phyloP scores from a whole-genome alignment of 2,113 vertebrate genomes.

The Grallaria varia region DNA sequence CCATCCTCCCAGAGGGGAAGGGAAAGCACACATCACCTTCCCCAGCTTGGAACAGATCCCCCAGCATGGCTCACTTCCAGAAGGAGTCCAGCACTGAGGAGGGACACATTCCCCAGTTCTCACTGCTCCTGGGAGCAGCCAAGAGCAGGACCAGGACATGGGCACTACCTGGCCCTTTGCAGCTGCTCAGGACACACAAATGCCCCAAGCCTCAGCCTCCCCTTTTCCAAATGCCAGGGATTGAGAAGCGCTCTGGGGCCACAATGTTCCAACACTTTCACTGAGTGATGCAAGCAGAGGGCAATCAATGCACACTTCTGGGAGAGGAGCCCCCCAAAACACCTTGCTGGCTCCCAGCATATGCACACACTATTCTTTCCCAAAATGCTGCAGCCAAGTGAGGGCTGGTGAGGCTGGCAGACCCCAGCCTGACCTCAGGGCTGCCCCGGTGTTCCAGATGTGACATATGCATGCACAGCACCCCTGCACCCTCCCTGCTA shows the following conservation, averaged over 20 bases:
- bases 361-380: neutral
- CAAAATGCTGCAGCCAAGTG: neutral
- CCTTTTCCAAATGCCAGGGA: neutral
- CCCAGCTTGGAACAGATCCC: neutral
- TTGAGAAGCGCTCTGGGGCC: neutral
- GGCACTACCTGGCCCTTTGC: neutral
- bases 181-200: neutral
- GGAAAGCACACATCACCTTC: neutral
- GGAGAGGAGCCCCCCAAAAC: neutral
- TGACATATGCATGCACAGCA: neutral
- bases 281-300: accelerated
- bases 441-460: neutral
- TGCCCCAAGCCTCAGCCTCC: neutral
- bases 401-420: neutral
- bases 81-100: neutral
- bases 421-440: accelerated
- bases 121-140: neutral
- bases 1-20: neutral
- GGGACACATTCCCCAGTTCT: neutral
- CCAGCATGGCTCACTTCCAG: accelerated
- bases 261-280: neutral
- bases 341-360: neutral
- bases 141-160: neutral
- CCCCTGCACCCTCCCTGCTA: neutral
- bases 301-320: neutral